phyloP scores from a whole-genome alignment of 2,113 vertebrate genomes.

The Petroica traversi region DNA sequence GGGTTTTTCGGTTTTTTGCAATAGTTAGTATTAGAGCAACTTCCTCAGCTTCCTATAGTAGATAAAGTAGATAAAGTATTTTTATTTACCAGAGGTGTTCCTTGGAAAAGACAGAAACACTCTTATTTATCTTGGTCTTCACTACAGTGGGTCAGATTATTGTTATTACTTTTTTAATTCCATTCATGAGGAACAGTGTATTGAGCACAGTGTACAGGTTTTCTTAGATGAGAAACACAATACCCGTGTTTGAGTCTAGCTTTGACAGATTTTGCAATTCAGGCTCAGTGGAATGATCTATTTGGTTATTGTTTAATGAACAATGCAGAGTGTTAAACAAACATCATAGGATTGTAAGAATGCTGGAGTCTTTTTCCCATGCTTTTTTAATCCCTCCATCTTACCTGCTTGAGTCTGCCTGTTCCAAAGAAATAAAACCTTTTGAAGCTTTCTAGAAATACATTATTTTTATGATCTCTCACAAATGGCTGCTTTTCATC shows the following conservation, averaged over 20 bases:
- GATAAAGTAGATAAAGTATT: not conserved
- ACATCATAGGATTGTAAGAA: not conserved
- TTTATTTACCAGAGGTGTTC: not conserved
- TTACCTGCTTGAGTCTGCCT: not conserved
- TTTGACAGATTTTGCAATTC: slow-evolving; percentile 19
- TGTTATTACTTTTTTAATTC: not conserved
- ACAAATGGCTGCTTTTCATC: not conserved
- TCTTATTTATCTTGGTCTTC: not conserved
- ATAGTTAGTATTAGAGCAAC: not conserved
- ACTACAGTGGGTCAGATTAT: not conserved
- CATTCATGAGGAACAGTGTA: not conserved
- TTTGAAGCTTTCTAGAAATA: not conserved
- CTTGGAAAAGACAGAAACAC: not conserved
- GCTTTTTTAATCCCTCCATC: not conserved
- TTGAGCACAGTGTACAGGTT: not conserved
- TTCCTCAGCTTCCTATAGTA: not conserved
- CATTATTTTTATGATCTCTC: not conserved
- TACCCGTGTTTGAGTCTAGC: not conserved
- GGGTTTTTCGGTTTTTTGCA: not conserved
- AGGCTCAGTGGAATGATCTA: not conserved
- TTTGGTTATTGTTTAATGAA: slow-evolving; percentile 53
- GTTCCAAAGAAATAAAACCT: not conserved
- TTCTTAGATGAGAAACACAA: not conserved
- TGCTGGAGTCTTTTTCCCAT: not conserved
- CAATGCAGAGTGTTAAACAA: not conserved